phyloP scores from a whole-genome alignment of 2,888 invertebrate genomes.

The Ormyrus labotus region DNA sequence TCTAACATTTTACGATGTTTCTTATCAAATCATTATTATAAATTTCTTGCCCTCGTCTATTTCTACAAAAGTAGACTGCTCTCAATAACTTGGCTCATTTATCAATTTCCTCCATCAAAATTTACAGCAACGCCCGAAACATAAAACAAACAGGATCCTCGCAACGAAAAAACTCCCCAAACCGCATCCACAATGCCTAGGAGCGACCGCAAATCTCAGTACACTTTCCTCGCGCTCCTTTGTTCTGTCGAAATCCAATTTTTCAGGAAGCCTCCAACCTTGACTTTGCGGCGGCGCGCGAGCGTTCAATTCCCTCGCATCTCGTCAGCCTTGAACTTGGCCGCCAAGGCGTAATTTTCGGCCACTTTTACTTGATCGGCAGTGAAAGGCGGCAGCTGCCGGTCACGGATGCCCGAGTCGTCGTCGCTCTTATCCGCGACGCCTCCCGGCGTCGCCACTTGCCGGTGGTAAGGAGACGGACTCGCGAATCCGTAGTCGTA shows the following conservation, averaged over 20 bases:
- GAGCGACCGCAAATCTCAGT: too few species aligned
- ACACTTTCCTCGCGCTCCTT: not conserved
- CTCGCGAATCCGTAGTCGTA: constrained; percentile 15
- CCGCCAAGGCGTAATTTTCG: constrained; percentile 27
- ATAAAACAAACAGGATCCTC: too few species aligned
- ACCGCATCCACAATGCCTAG: too few species aligned
- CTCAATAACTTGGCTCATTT: too few species aligned
- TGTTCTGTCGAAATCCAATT: not conserved
- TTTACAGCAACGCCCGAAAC: too few species aligned
- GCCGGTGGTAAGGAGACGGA: constrained; percentile 3
- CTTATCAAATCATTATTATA: not conserved
- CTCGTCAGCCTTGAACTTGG: constrained; percentile 49
- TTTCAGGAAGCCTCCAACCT: constrained; percentile 7
- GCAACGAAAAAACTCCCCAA: too few species aligned
- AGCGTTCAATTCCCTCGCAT: not conserved
- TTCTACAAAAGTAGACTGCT: not conserved
- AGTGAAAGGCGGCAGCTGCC: constrained; percentile 38
- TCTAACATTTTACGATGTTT: not conserved
- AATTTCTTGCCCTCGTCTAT: not conserved
- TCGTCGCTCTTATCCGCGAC: constrained; percentile 34
- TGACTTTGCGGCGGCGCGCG: not conserved
- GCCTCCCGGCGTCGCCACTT: constrained; percentile 42
- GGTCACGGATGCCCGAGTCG: constrained; percentile 15
- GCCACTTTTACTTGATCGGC: constrained; percentile 45
- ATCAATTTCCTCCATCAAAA: too few species aligned